Evolutionary conservation across 2,797 vertebrate genomes (phyloP), one percentile per base, ranked within the genome.

Genomic region (Podargus strigoides): DNA sequence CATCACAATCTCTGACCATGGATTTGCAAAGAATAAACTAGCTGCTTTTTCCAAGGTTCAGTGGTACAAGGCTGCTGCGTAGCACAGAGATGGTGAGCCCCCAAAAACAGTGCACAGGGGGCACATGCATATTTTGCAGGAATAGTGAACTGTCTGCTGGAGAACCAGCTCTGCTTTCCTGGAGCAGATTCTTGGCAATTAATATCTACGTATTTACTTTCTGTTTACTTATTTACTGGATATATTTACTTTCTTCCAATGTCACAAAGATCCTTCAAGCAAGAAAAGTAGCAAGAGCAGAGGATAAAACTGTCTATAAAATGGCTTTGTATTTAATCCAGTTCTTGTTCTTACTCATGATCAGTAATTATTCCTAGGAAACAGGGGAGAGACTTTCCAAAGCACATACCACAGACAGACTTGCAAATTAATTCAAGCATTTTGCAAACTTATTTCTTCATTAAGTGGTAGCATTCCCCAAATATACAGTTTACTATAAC

Each of bases 391-490:
- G 47, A 62, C 37, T 94, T 97, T 89, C 87, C 89, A 95, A 93
- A 95, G 94, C 30, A 89, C 63, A 19, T 37, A 55, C 56, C 77
- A 85, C 49, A 60, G 69, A 76, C 50, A 86, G 56, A 90, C 75
- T 87, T 66, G 64, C 79, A 97, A 89, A 95, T 68, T 76, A 89
- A 83, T 80, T 85, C 63, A 81, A 77, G 77, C 76, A 77, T 85
- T 97, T 50, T 95, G 68, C 70, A 93, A 94, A 96, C 89, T 23
- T 70, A 37, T 82, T 93, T 91, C 84, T 95, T 88, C 85, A 53
- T 79, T 79, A 93, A 92, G 58, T 47, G 36, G 59, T 11, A 94
- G 37, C 70, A 80, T 63, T 89, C 69, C 75, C 82, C n/a, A 94
- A 94, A 95, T 73, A 90, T 37, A 88, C n/a, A 70, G 60, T 81